These are phyloP conservation scores for Dolomedes plantarius DNA, from an alignment of 2,888 invertebrate species.

Conservation along the genomic window DNA sequence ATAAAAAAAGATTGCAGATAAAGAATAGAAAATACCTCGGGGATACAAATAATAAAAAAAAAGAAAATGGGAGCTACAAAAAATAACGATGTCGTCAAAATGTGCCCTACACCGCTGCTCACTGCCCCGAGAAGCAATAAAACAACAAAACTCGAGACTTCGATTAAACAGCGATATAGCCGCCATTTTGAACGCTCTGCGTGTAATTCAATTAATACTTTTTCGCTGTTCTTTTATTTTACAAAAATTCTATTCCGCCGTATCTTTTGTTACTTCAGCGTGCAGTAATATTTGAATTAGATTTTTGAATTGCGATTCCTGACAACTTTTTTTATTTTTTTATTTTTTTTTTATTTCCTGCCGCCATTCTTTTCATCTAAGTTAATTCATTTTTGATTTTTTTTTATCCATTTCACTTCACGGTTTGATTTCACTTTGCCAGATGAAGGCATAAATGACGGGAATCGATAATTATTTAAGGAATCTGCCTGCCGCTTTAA, in stretches of 20 bases:
- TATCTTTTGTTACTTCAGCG: constrained; percentile 29
- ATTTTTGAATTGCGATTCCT: constrained; percentile 57
- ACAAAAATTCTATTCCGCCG: constrained; percentile 14
- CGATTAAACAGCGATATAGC: constrained; percentile 67
- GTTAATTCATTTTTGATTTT: constrained; percentile 34
- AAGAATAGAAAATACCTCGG: constrained; percentile 66
- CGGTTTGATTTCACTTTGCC: constrained; percentile 35
- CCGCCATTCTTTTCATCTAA: neutral
- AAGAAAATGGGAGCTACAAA: constrained; percentile 21
- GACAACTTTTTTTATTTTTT: constrained; percentile 24
- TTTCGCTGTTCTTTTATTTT: constrained; percentile 37
- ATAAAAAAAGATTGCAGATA: constrained; percentile 61
- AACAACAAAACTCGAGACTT: constrained; percentile 58
- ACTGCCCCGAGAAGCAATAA: constrained; percentile 50
- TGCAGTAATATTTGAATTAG: constrained; percentile 54
- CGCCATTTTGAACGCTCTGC: constrained; percentile 62
- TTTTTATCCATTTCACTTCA: constrained; percentile 43
- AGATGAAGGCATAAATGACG: constrained; percentile 38
- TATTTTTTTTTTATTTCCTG: constrained; percentile 4
- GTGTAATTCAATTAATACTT: constrained; percentile 66
- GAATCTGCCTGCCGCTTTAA: constrained; percentile 10
- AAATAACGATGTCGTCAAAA: constrained; percentile 64
- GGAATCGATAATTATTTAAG: constrained; percentile 57
- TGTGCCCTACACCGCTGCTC: constrained; percentile 55
- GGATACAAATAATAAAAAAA: constrained; percentile 46